Evolutionary conservation across 2,113 vertebrate species (phyloP).

Genomic region (Odontesthes bonariensis): DNA sequence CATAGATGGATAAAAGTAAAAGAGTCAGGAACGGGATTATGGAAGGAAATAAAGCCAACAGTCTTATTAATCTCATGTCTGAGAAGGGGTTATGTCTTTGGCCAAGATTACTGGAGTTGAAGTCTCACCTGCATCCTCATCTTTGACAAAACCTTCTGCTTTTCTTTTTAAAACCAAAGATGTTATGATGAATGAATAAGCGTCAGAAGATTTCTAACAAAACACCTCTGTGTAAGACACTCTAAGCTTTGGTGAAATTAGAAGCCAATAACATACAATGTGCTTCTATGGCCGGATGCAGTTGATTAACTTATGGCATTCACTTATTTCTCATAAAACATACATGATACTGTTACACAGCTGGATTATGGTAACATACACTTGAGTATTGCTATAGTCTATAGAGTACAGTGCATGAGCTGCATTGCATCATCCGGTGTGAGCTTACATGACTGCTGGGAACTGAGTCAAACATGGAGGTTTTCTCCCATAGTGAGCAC

Average conservation of each 20-base stretch:
- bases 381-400: constrained; percentile 22
- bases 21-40: neutral
- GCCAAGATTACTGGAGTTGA: neutral
- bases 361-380: neutral
- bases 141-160: neutral
- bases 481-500: constrained; percentile 42
- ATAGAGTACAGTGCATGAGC: constrained; percentile 27
- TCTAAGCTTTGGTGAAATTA: neutral
- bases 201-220: neutral
- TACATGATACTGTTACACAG: neutral
- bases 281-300: neutral
- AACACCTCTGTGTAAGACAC: neutral
- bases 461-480: constrained; percentile 39
- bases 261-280: neutral
- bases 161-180: neutral
- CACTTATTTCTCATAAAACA: neutral
- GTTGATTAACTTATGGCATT: neutral
- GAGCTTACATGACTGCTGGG: constrained; percentile 51
- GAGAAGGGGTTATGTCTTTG: no score
- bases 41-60: no score
- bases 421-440: constrained; percentile 67
- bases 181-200: neutral
- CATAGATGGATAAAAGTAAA: neutral
- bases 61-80: no score
- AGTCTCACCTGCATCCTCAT: neutral